Base-by-base conservation (phyloP, 2,888 invertebrate genomes). In the Andrena marginata region DNA sequence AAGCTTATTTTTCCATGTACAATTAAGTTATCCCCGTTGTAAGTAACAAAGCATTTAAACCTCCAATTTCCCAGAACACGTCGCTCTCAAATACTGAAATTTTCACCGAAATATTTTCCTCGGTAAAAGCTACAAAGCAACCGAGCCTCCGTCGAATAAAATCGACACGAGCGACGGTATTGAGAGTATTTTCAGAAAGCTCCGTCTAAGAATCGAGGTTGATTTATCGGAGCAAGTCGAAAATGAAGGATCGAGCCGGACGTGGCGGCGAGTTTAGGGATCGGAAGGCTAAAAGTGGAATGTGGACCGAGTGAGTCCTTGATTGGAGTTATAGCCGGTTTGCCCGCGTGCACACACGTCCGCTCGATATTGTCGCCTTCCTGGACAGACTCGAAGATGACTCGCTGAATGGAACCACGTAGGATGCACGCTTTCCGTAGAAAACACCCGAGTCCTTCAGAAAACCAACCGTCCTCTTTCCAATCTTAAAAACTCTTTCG, bases 301-400 rank as follows among this genome's bases (percentile, higher is more conserved):
- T 93, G 92, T 91, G 91, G 92, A 90, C 90, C 90, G 89, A 91
- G 90, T 88, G 87, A 90, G 90, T 90, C 89, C 92, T 91, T 92
- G 92, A 93, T 93, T 93, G 90, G 92, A 90, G 85, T 90, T 89
- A 84, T 85, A 90, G 92, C 91, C 92, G 91, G 92, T 92, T 91
- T 87, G 82, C 79, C 85, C 87, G 89, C 83, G 60, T 77, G 81
- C 78, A 77, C 78, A 85, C 85, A 67, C 62, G 31, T 72, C 73
- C 72, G 65, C 23, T 74, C 69, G 71, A 86, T 70, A 87, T 82
- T 77, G 69, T 79, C 64, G 65, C 64, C 75, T 85, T 87, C 68
- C 64, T 73, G 16, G 35, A 70, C 60, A 16, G 67, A 26, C 51
- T 49, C 49, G 29, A 51, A 59, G 29, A 67, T 49, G n/a, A n/a